A percentile compares a stretch with the other conserved stretches of the same genome.
phyloP scores from a whole-genome alignment of 1,140 invertebrate genomes.

The Lordiphosa clarofinis region DNA sequence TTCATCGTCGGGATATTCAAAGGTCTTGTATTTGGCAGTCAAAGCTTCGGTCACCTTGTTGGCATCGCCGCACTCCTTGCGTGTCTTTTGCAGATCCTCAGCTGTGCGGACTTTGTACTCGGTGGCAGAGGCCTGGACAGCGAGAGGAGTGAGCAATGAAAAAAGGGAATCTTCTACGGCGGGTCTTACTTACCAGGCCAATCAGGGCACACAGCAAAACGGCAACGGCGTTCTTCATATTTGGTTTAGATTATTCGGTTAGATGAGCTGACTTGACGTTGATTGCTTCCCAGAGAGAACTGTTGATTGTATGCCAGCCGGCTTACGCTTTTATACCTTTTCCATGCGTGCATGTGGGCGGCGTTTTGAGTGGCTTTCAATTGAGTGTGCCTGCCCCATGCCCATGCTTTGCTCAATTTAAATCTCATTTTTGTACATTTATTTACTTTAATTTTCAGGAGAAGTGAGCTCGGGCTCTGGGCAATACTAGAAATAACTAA shows the following conservation, averaged over 20 bases:
- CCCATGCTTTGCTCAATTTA: constrained; percentile 40
- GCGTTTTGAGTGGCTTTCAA: constrained; percentile 60
- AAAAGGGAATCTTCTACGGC: not conserved
- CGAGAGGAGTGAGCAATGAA: not conserved
- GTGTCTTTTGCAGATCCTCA: constrained; percentile 67
- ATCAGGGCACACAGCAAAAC: constrained; percentile 64
- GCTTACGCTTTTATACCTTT: constrained; percentile 55
- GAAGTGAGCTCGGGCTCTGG: constrained; percentile 3
- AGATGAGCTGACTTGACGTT: constrained; percentile 9
- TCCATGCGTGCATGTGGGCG: constrained; percentile 5
- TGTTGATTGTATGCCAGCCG: constrained; percentile 30
- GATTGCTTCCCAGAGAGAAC: constrained; percentile 44
- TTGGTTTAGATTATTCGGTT: constrained; percentile 28
- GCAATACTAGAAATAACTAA: constrained; percentile 3
- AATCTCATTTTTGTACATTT: constrained; percentile 27
- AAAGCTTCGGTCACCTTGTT: constrained; percentile 68
- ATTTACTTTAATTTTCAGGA: not conserved
- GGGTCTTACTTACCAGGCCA: constrained; percentile 51
- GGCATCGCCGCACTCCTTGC: constrained; percentile 65
- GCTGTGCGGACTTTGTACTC: constrained; percentile 74
- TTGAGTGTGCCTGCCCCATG: constrained; percentile 48
- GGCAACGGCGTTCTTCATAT: constrained; percentile 65
- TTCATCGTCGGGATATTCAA: constrained; percentile 78
- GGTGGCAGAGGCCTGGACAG: constrained; percentile 48
- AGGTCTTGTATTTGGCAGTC: constrained; percentile 72